These are phyloP conservation scores for Cylas formicarius DNA, from an alignment of 1,140 invertebrate species.

Conservation along the genomic window DNA sequence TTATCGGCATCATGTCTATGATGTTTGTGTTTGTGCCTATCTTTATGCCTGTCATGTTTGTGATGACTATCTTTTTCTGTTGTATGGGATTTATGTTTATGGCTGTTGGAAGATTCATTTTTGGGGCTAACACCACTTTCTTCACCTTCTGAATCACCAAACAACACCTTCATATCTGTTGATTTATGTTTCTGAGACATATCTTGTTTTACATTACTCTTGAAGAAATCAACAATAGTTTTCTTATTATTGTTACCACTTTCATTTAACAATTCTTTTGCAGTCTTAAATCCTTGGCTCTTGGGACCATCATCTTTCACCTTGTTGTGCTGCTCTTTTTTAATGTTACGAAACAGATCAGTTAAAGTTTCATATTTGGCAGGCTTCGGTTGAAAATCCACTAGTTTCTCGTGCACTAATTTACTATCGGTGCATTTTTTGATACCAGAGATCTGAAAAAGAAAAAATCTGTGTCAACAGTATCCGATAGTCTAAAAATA, in stretches of 20 bases:
- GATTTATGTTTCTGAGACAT: too few species aligned
- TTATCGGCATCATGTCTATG: slow-evolving; percentile 3
- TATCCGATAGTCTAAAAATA: slow-evolving; percentile 29
- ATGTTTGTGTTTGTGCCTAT: slow-evolving; percentile 5
- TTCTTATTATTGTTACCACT: too few species aligned
- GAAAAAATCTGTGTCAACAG: slow-evolving; percentile 27
- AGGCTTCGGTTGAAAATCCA: slow-evolving; percentile 40
- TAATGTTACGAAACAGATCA: slow-evolving; percentile 42
- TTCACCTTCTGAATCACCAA: slow-evolving; percentile 6
- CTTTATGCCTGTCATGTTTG: slow-evolving; percentile 14
- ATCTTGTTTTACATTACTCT: slow-evolving; percentile 10
- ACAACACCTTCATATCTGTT: slow-evolving; percentile 17
- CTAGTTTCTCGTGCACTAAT: slow-evolving; percentile 32
- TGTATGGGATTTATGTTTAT: slow-evolving; percentile 9
- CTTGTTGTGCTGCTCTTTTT: slow-evolving; percentile 29
- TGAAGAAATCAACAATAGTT: slow-evolving; percentile 15
- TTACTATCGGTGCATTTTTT: slow-evolving; percentile 40
- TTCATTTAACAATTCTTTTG: slow-evolving; percentile 13
- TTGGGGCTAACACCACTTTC: slow-evolving; percentile 5
- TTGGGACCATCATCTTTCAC: background rate
- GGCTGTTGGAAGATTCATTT: slow-evolving; percentile 11
- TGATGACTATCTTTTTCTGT: slow-evolving; percentile 9
- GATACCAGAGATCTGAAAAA: slow-evolving; percentile 41
- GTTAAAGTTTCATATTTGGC: slow-evolving; percentile 42
- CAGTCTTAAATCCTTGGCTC: slow-evolving; percentile 6